These are phyloP conservation scores for Ruditapes philippinarum DNA, from an alignment of 1,140 invertebrate genomes.

Conservation along the genomic window DNA sequence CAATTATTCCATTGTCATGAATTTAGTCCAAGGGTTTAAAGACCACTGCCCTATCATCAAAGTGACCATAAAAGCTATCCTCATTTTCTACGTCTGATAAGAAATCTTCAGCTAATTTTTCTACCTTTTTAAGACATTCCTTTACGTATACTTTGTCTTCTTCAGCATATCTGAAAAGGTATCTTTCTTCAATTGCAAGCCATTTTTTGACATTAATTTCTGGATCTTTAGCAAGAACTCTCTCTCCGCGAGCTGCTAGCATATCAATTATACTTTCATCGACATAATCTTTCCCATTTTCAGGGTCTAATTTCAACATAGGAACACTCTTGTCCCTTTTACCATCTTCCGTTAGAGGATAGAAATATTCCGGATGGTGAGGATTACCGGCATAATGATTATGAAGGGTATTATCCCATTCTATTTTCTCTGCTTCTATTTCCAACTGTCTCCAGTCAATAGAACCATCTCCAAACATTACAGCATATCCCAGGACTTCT, in stretches of 20 bases:
- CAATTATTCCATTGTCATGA: too few relatives aligned
- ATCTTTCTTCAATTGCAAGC: constrained; percentile 40
- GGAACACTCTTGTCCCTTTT: background rate
- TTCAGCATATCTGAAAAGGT: constrained; percentile 45
- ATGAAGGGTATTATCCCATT: constrained; percentile 51
- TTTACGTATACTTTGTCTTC: constrained; percentile 20
- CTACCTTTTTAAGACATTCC: background rate
- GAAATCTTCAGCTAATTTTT: constrained; percentile 11
- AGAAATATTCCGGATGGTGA: constrained; percentile 66
- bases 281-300: constrained; percentile 20
- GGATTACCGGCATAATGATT: constrained; percentile 57
- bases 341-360: constrained; percentile 12
- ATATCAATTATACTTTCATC: constrained; percentile 61
- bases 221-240: constrained; percentile 27
- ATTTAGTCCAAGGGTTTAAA: too few relatives aligned
- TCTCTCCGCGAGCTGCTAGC: constrained; percentile 56
- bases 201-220: constrained; percentile 47
- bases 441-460: constrained; percentile 33
- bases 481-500: constrained; percentile 60
- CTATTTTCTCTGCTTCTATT: constrained; percentile 43
- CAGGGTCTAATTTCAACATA: constrained; percentile 4
- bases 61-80: background rate
- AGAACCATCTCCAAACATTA: constrained; percentile 56
- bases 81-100: constrained; percentile 14
- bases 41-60: constrained; percentile 23